Evolutionary conservation across 2,888 invertebrate genomes (phyloP).

Genomic region (Phragmatobia fuliginosa): DNA sequence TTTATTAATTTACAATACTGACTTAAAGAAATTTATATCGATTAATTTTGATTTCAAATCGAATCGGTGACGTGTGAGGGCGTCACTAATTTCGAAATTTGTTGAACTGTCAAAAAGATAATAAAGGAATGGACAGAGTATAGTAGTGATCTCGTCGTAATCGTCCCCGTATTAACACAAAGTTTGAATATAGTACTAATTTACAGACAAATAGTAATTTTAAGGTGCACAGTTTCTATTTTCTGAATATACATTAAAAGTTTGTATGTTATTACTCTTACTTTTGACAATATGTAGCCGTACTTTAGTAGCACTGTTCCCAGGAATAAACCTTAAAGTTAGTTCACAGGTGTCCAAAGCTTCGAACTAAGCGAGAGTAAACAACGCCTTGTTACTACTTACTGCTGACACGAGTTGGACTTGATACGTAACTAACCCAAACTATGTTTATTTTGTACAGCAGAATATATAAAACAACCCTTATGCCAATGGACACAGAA

Average conservation of each 20-base stretch:
- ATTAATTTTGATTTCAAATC: too few species aligned
- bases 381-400: slow-evolving; percentile 64
- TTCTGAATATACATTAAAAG: background rate
- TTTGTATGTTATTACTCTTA: slow-evolving; percentile 1
- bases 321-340: slow-evolving; percentile 48
- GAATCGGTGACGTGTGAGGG: too few species aligned
- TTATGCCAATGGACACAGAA: slow-evolving; percentile 40
- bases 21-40: too few species aligned
- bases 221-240: background rate
- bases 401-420: slow-evolving; percentile 59
- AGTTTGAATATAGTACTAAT: background rate
- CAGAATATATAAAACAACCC: slow-evolving; percentile 46
- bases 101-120: too few species aligned
- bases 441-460: slow-evolving; percentile 42
- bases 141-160: background rate
- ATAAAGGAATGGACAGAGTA: too few species aligned
- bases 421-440: slow-evolving; percentile 53
- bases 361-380: slow-evolving; percentile 62
- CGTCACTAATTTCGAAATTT: too few species aligned
- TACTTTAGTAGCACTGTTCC: slow-evolving; percentile 24
- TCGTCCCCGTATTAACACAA: background rate
- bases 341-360: slow-evolving; percentile 64
- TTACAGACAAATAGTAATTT: background rate
- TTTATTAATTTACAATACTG: too few species aligned
- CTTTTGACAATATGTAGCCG: background rate